phyloP scores from a whole-genome alignment of 2,113 vertebrate genomes.

The Ammospiza nelsoni region DNA sequence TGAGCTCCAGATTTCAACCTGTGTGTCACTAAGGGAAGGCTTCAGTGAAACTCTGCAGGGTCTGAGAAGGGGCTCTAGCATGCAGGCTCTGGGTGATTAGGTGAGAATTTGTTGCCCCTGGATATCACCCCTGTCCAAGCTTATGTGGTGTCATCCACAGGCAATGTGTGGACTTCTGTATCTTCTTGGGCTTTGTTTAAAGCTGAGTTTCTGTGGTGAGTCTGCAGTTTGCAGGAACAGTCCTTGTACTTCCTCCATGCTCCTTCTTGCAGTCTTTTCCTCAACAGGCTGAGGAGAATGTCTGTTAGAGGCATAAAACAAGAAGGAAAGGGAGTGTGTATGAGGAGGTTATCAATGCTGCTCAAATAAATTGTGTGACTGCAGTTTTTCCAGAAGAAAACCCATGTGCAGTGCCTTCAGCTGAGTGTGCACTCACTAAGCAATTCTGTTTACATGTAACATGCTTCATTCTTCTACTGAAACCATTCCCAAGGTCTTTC shows the following conservation, averaged over 20 bases:
- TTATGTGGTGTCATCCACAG: not conserved
- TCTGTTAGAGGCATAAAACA: not conserved
- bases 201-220: not conserved
- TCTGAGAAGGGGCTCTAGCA: not conserved
- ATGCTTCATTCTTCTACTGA: not conserved
- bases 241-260: not conserved
- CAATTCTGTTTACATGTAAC: not conserved
- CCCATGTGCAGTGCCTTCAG: not conserved
- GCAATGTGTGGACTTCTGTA: not conserved
- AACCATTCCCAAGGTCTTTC: not conserved
- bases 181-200: not conserved
- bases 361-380: not conserved
- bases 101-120: rapidly evolving
- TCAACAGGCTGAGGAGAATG: not conserved
- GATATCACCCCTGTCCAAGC: not conserved
- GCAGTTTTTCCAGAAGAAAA: not conserved
- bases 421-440: not conserved
- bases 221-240: not conserved
- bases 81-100: not conserved
- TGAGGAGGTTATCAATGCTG: not conserved
- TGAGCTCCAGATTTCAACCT: not conserved
- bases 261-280: not conserved
- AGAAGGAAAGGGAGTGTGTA: not conserved
- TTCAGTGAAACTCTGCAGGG: not conserved
- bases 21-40: not conserved